Conservation (phyloP, 2,113 vertebrate genomes). For the Collichthys lucidus region DNA sequence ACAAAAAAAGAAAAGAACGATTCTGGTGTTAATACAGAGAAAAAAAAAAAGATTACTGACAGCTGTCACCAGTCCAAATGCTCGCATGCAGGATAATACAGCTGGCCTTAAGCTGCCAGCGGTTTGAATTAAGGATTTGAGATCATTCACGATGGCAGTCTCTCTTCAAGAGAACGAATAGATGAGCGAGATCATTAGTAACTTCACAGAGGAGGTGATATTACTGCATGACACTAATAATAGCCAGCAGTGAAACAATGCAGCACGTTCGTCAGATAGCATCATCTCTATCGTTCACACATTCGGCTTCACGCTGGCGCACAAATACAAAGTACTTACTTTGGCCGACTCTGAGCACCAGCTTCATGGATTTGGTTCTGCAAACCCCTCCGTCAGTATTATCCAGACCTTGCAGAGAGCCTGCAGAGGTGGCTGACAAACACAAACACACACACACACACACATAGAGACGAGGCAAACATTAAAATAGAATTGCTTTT, state of each 20-base stretch:
- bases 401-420: constrained; percentile 93
- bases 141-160: constrained; percentile 59
- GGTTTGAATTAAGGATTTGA: constrained; percentile 62
- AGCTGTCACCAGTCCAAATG: constrained; percentile 22
- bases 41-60: constrained; percentile 38
- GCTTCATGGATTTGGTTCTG: constrained; percentile 97
- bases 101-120: constrained; percentile 67
- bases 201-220: constrained; percentile 39
- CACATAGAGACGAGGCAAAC: constrained; percentile 22
- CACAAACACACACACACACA: no score
- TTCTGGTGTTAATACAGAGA: constrained; percentile 35
- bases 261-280: not conserved
- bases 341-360: constrained; percentile 98
- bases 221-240: constrained; percentile 18
- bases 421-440: constrained; percentile 92
- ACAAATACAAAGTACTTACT: constrained; percentile 86
- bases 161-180: constrained; percentile 49
- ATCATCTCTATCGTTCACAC: not conserved
- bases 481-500: not conserved
- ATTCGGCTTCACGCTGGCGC: not conserved
- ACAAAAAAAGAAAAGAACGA: not conserved
- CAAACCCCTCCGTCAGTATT: constrained; percentile 95
- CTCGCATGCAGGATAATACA: constrained; percentile 66
- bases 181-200: constrained; percentile 59
- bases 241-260: constrained; percentile 4